Evolutionary conservation across 2,888 invertebrate genomes (phyloP).

Genomic region (Sesia bembeciformis): DNA sequence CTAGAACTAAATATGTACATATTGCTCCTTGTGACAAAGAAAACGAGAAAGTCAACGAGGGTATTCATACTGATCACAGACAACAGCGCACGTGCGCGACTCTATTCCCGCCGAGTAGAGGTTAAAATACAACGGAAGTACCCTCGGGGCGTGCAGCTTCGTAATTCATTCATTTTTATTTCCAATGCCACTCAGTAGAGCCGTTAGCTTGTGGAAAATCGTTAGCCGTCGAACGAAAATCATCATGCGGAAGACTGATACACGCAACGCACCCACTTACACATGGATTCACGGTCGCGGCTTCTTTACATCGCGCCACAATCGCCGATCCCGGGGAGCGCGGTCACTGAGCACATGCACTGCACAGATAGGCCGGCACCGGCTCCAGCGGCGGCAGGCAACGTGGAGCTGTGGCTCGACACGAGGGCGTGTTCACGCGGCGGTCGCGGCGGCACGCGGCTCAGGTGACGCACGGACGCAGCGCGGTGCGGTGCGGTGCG

Average conservation of each 20-base stretch:
- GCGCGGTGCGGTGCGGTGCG: conserved; percentile 31
- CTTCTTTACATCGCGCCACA: conserved; percentile 73
- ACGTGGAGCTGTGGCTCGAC: conserved; percentile 13
- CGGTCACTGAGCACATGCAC: conserved; percentile 74
- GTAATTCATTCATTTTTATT: conserved; percentile 57
- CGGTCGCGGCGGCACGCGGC: conserved; percentile 23
- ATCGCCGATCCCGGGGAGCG: conserved; percentile 80
- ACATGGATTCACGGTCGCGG: conserved; percentile 65
- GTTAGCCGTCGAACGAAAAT: conserved; percentile 38
- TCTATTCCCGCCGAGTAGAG: conserved; percentile 43
- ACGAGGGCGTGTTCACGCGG: conserved; percentile 2
- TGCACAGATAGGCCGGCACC: conserved; percentile 65
- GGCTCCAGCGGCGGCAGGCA: conserved; percentile 5
- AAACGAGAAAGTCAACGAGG: conserved; percentile 28
- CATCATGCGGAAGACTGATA: conserved; percentile 41
- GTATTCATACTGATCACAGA: conserved; percentile 36
- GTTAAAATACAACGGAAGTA: conserved; percentile 46
- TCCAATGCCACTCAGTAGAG: conserved; percentile 35
- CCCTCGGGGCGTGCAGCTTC: conserved; percentile 30
- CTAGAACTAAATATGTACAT: conserved; percentile 20
- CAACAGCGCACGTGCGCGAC: conserved; percentile 58
- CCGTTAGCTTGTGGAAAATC: conserved; percentile 36
- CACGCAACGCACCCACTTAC: conserved; percentile 65
- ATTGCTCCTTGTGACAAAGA: conserved; percentile 16
- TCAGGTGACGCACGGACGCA: conserved; percentile 17